phyloP scores from a whole-genome alignment of 2,888 invertebrate species.

The Heteromurus nitidus region DNA sequence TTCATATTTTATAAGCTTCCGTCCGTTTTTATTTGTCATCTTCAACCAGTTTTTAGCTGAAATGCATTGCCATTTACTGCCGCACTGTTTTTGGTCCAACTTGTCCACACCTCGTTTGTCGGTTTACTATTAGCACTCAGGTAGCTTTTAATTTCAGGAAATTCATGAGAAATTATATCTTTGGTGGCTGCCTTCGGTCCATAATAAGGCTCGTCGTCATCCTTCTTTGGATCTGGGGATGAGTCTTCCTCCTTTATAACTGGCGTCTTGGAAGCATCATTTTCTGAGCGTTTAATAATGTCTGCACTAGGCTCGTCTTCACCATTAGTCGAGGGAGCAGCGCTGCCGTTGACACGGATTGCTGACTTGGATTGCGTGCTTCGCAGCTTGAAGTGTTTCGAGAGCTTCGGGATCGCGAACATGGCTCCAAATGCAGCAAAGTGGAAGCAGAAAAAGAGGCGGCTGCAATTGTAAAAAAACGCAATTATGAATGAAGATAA shows the following conservation, averaged over 20 bases:
- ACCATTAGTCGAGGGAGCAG: not conserved
- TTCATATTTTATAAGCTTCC: too few relatives aligned
- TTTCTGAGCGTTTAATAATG: not conserved
- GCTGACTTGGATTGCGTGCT: slow-evolving; percentile 19
- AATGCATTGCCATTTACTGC: slow-evolving; percentile 44
- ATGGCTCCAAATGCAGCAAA: slow-evolving; percentile 75
- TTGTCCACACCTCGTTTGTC: slow-evolving; percentile 50
- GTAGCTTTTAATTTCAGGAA: slow-evolving; percentile 40
- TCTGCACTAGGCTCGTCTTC: not conserved
- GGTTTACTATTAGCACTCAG: slow-evolving; percentile 21
- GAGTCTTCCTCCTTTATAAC: not conserved
- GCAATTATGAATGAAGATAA: not conserved
- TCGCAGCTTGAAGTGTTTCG: slow-evolving; percentile 24
- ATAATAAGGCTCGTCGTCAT: not conserved
- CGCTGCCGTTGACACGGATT: slow-evolving; percentile 14
- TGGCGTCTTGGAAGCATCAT: not conserved
- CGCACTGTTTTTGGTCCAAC: slow-evolving; percentile 47
- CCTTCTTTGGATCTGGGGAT: not conserved
- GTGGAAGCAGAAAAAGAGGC: slow-evolving; percentile 77
- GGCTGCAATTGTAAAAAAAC: slow-evolving; percentile 74
- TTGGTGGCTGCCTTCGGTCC: not conserved
- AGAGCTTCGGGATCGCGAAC: slow-evolving; percentile 74
- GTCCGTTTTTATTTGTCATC: not conserved
- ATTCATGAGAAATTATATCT: slow-evolving; percentile 33
- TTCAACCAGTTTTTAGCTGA: slow-evolving; percentile 43